These are phyloP conservation scores for Tragelaphus imberbis DNA, from an alignment of 2,113 vertebrate species.

Conservation along the genomic window DNA sequence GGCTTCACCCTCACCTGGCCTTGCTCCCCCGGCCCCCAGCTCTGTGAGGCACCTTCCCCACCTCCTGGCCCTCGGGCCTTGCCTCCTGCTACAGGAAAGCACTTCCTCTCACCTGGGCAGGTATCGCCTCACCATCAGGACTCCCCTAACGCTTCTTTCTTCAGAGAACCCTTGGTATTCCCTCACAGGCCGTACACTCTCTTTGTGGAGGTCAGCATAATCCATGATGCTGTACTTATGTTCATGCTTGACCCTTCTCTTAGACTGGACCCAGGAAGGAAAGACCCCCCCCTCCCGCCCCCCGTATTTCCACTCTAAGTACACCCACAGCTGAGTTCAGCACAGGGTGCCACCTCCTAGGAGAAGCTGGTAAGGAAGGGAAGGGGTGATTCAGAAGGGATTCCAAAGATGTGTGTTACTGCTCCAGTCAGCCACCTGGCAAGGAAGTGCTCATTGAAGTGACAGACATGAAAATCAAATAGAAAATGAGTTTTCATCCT, in stretches of 20 bases:
- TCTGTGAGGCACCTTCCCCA: rapidly evolving
- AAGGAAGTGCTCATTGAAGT: background rate
- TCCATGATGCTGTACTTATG: rapidly evolving
- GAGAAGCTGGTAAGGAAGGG: too few species aligned
- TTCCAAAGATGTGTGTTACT: background rate
- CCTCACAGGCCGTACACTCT: rapidly evolving
- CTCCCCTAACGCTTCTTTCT: background rate
- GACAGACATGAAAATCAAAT: background rate
- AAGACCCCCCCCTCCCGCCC: too few species aligned
- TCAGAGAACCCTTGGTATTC: rapidly evolving
- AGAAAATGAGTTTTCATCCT: background rate
- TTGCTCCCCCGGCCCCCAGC: rapidly evolving
- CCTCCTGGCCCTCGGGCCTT: rapidly evolving
- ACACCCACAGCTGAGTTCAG: too few species aligned
- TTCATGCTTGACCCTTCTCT: background rate
- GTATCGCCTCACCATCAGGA: background rate
- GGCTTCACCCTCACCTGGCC: rapidly evolving
- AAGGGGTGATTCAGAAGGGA: background rate
- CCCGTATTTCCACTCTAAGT: background rate
- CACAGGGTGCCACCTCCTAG: too few species aligned
- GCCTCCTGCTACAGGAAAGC: background rate
- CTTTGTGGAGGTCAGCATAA: rapidly evolving
- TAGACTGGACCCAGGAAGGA: background rate
- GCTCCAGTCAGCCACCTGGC: background rate
- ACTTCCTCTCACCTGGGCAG: rapidly evolving